Evolutionary conservation across 2,888 invertebrate species (phyloP).

Genomic region (Xylophagus ater): DNA sequence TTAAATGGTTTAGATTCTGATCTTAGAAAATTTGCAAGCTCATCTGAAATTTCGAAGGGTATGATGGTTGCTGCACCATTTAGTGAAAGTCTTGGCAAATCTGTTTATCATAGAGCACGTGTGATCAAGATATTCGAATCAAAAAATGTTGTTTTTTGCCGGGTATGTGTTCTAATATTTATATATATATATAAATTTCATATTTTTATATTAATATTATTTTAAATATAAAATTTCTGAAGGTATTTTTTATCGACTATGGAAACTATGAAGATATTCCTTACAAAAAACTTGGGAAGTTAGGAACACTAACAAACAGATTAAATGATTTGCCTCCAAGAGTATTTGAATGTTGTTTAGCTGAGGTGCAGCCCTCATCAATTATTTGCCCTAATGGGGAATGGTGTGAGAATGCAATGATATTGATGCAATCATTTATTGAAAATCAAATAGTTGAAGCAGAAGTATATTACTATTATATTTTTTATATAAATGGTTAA

Average conservation of each 20-base stretch:
- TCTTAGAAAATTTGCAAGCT: slow-evolving; percentile 23
- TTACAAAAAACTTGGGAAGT: slow-evolving; percentile 39
- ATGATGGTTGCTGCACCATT: slow-evolving; percentile 49
- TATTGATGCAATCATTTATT: slow-evolving; percentile 39
- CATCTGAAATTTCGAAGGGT: slow-evolving; percentile 38
- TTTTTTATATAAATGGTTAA: too few species aligned
- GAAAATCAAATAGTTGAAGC: slow-evolving; percentile 36
- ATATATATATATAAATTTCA: background rate
- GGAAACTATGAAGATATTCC: slow-evolving; percentile 49
- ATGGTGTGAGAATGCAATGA: slow-evolving; percentile 49
- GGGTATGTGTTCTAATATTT: slow-evolving; percentile 16
- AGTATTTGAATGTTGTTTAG: slow-evolving; percentile 60
- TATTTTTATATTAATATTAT: background rate
- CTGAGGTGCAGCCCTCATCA: slow-evolving; percentile 57
- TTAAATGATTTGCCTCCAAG: slow-evolving; percentile 42
- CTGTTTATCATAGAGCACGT: slow-evolving; percentile 46
- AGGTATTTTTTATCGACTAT: slow-evolving; percentile 70
- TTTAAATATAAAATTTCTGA: slow-evolving; percentile 18
- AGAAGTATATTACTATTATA: slow-evolving; percentile 42
- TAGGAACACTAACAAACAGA: slow-evolving; percentile 24
- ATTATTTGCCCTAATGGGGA: slow-evolving; percentile 46
- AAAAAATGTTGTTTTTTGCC: slow-evolving; percentile 21
- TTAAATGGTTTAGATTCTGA: slow-evolving; percentile 34
- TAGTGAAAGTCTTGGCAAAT: slow-evolving; percentile 29
- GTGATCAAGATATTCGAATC: too few species aligned